Evolutionary conservation across 2,113 vertebrate genomes (phyloP).

Genomic region (Alethe castanea): DNA sequence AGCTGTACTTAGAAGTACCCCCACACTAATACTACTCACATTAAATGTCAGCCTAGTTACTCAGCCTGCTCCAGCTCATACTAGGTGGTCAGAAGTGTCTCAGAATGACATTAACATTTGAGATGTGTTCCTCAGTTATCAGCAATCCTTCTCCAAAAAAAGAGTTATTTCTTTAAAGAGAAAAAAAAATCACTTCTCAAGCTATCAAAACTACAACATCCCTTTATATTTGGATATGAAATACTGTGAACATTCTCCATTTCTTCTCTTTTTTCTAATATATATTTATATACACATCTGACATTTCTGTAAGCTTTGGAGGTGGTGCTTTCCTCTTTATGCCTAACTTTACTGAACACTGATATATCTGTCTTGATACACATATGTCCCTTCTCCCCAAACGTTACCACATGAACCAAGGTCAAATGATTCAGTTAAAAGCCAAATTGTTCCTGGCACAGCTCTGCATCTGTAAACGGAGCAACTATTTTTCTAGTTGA

Average conservation of each 20-base stretch:
- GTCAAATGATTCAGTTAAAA: conserved; percentile 15
- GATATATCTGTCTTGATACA: not conserved
- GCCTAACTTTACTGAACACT: not conserved
- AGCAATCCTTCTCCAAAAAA: not conserved
- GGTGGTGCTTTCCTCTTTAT: not conserved
- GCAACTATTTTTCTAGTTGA: not conserved
- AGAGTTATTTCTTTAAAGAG: not conserved
- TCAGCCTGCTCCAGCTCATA: not conserved
- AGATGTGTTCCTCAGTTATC: not conserved
- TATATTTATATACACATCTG: not conserved
- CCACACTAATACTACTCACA: not conserved
- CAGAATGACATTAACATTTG: not conserved
- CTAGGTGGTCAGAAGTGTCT: not conserved
- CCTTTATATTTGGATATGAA: not conserved
- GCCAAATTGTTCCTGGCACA: not conserved
- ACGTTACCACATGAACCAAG: not conserved
- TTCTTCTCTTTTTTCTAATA: not conserved
- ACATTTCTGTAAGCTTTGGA: not conserved
- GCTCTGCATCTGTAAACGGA: not conserved
- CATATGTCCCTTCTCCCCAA: not conserved
- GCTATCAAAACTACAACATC: not conserved
- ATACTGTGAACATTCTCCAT: not conserved
- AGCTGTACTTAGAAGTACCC: not conserved
- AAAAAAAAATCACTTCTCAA: not conserved
- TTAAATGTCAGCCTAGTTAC: conserved; percentile 38